Evolutionary conservation across 2,888 invertebrate species (phyloP).

Genomic region (Cheilosia vernalis): DNA sequence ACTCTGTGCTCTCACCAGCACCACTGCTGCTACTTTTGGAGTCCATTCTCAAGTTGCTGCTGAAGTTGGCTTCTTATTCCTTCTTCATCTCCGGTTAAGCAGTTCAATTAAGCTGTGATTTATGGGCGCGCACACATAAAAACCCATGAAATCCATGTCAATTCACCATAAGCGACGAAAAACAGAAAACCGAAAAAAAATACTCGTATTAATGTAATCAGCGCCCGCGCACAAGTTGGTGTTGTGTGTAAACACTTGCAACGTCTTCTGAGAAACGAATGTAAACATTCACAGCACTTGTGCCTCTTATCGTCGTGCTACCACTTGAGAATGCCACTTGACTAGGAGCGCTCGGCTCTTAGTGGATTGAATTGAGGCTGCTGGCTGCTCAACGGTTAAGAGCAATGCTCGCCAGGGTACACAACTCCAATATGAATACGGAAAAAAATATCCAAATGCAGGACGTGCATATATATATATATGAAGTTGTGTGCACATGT

Average conservation of each 20-base stretch:
- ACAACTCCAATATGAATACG: slow-evolving; percentile 6
- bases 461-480: slow-evolving; percentile 7
- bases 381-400: slow-evolving; percentile 18
- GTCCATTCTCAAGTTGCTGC: slow-evolving; percentile 45
- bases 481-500: slow-evolving; percentile 18
- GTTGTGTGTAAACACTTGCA: slow-evolving; percentile 70
- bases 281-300: slow-evolving; percentile 69
- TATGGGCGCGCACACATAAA: slow-evolving; percentile 52
- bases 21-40: slow-evolving; percentile 35
- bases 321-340: slow-evolving; percentile 68
- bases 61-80: slow-evolving; percentile 52
- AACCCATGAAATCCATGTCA: slow-evolving; percentile 47
- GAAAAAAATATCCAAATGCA: slow-evolving; percentile 5
- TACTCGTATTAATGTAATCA: slow-evolving; percentile 54
- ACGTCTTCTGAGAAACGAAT: slow-evolving; percentile 62
- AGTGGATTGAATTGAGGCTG: slow-evolving; percentile 37
- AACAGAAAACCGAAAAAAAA: background rate
- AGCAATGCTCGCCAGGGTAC: slow-evolving; percentile 18
- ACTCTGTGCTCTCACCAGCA: slow-evolving; percentile 34
- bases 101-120: slow-evolving; percentile 65
- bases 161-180: slow-evolving; percentile 29
- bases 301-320: slow-evolving; percentile 63
- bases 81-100: slow-evolving; percentile 40
- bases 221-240: slow-evolving; percentile 71
- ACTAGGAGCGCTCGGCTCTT: slow-evolving; percentile 36